Evolutionary conservation across 1,140 invertebrate species (phyloP), one percentile per base, ranked within the genome.

Genomic region (Formica exsecta): DNA sequence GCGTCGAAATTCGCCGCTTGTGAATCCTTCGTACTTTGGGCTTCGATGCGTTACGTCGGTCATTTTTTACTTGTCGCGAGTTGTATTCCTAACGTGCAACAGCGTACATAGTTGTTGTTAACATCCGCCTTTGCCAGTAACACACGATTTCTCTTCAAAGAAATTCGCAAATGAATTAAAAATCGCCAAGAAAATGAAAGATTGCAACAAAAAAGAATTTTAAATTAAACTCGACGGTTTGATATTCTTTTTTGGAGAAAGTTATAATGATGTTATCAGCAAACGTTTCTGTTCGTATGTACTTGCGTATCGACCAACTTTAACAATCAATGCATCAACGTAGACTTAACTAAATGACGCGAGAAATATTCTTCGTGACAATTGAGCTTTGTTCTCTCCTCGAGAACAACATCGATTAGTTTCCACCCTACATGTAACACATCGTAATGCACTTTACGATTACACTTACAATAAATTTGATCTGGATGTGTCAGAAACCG

Each of bases 401-500:
- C 38, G 81, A 54, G 59, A 86, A 86, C 89, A 84, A 86, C 87
- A 91, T 85, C 91, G 85, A 85, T 88, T 70, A 16, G 19, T 51
- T 66, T 38, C 16, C 64, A 11, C 2, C 59, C 85, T 73, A 86
- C 41, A 86, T 86, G 92, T 90, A 93, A 93, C 88, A 93, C 87
- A 92, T 91, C 87, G 90, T 92, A 92, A 92, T 71, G 86, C 91
- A 86, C 92, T 92, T 92, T 91, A 92, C 92, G 90, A 94, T 93
- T 94, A 94, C 91, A 94, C 93, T 94, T 93, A 94, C 91, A 90
- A 93, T 93, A 93, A 88, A 94, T 93, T 93, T 94, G 92, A 94
- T 93, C 92, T 91, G 87, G 86, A 92, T 94, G 89, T 92, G 13
- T 25, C 32, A 3, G n/a, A 44, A 29, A 36, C 3, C 29, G 51